A percentile compares a stretch with the other conserved stretches of the same genome.
These are phyloP conservation scores for Cisticola juncidis DNA, from an alignment of 2,113 vertebrate genomes.

Conservation along the genomic window DNA sequence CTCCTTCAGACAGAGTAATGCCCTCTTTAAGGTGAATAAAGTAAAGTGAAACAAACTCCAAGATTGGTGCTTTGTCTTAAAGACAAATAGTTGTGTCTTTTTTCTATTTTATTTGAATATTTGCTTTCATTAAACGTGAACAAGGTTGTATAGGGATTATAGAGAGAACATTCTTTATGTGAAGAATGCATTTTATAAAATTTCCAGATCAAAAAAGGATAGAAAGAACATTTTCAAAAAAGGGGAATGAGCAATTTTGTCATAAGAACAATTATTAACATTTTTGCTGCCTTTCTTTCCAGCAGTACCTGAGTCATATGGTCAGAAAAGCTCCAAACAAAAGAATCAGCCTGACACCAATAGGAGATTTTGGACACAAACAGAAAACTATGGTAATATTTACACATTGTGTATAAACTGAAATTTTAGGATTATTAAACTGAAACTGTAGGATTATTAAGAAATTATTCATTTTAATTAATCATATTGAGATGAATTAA, in stretches of 20 bases:
- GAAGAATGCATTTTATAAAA: background rate
- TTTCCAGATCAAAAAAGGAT: background rate
- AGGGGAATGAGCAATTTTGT: background rate
- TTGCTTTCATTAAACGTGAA: background rate
- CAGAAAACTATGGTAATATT: background rate
- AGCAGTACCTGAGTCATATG: background rate
- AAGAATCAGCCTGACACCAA: background rate
- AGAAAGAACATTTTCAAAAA: background rate
- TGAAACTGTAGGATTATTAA: background rate
- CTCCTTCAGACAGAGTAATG: background rate
- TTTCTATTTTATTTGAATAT: background rate
- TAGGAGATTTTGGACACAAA: background rate
- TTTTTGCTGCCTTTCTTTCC: background rate
- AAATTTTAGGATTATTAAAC: too few species aligned
- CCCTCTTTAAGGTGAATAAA: background rate
- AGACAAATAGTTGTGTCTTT: background rate
- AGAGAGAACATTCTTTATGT: background rate
- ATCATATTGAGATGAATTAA: background rate
- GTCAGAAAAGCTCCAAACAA: background rate
- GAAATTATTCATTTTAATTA: background rate
- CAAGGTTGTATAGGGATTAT: background rate
- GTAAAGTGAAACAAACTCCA: background rate
- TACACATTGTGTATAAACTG: background rate
- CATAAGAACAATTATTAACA: fast-evolving
- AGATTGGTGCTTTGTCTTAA: background rate